Percentiles rank a stretch among this genome's conserved stretches.
Evolutionary conservation across 2,797 vertebrate genomes (phyloP).

Genomic region (Helicolenus hilgendorfi): DNA sequence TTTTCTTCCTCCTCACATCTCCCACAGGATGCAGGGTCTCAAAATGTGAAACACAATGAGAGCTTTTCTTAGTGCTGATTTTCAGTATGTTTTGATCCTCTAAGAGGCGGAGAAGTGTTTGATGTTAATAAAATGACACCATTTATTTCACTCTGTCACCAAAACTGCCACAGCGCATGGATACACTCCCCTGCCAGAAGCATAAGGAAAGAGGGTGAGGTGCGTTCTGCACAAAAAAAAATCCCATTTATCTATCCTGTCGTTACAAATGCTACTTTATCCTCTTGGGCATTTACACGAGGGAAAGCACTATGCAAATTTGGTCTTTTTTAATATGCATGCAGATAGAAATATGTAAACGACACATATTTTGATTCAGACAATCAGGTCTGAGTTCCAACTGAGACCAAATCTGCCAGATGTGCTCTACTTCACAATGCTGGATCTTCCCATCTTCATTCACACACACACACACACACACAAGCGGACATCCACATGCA

Average conservation of each 20-base stretch:
- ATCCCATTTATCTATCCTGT: conserved; percentile 21
- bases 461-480: neutral
- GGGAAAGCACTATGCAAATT: neutral
- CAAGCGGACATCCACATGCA: neutral
- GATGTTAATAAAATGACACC: conserved; percentile 28
- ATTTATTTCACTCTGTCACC: conserved; percentile 31
- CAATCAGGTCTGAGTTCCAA: neutral
- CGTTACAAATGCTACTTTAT: conserved; percentile 12
- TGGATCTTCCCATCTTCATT: neutral
- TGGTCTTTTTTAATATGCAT: neutral
- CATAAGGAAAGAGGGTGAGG: neutral
- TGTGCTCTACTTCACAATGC: neutral
- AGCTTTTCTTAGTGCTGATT: neutral
- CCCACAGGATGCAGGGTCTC: neutral
- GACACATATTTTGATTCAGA: neutral
- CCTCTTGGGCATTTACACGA: neutral
- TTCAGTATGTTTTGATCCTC: neutral
- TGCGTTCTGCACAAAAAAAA: neutral
- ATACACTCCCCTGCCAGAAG: neutral
- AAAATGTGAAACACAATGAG: neutral
- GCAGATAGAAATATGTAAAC: neutral
- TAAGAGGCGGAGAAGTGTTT: conserved; percentile 9
- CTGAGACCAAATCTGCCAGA: conserved; percentile 14
- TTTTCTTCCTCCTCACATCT: neutral
- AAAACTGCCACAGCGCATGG: neutral